Base-by-base conservation (phyloP, 2,797 vertebrate genomes). In the Bradypodion pumilum region DNA sequence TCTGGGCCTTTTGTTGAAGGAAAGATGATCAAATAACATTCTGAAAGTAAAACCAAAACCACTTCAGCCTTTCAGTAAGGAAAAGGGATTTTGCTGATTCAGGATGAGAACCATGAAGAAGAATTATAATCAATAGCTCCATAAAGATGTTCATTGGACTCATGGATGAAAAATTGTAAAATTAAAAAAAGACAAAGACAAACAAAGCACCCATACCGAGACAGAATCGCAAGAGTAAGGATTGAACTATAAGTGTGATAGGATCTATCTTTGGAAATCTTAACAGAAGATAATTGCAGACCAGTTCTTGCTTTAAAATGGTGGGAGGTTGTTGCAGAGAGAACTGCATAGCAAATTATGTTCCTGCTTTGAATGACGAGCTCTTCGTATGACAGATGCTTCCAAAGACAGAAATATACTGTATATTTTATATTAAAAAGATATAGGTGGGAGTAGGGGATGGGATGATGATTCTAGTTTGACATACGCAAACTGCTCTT, bases 241-340 rank as follows among this genome's bases (percentile, higher is more conserved):
- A 46, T 70, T 78, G 29, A 37, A 49, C 80, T 37, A n/a, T 63
- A 62, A 79, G 65, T n/a, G 52, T 29, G 1, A 42, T 29, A 40
- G 19, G 68, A 66, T 59, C 87, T 42, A 74, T n/a, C 81, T 35
- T 91, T 91, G 62, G 79, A 4, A 83, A 35, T 69, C 5, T 4
- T 63, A 80, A 5, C 6, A 32, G 70, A 23, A 25, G 25, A 86
- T 15, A 84, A 69, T 82, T 65, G 69, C 74, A 84, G 21, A 25
- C 75, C 42, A 77, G 66, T 35, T 46, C 63, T 42, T 66, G 69
- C 42, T 85, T 69, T 65, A 44, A 77, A 10, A 73, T 12, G 69
- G n/a, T 40, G 19, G 35, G 52, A 46, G 70, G 27, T 68, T 72
- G 52, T 74, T 63, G 78, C 91, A 91, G 76, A 73, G 66, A 81